Evolutionary conservation across 2,113 vertebrate genomes (phyloP).

Genomic region (Megaceryle maxima): DNA sequence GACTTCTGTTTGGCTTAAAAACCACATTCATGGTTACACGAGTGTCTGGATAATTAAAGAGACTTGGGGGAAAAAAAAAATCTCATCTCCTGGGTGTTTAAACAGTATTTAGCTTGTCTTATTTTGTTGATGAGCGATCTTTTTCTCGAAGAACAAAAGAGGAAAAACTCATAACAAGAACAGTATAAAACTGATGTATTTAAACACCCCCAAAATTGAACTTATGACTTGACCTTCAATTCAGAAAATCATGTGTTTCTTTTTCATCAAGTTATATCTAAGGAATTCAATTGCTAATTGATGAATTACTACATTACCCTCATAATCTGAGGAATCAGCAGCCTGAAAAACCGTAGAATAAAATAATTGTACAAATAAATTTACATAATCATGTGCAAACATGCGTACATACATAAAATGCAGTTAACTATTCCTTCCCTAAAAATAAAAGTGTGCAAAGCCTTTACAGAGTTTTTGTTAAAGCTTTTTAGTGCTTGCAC

Average conservation of each 20-base stretch:
- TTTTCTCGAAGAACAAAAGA: background rate
- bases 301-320: background rate
- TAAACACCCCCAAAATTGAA: background rate
- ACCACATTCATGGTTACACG: background rate
- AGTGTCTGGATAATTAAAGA: constrained; percentile 34
- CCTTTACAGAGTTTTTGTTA: background rate
- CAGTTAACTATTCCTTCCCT: background rate
- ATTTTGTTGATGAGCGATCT: background rate
- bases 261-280: background rate
- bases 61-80: background rate
- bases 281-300: background rate
- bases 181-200: background rate
- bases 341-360: background rate
- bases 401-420: background rate
- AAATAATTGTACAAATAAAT: background rate
- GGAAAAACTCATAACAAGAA: background rate
- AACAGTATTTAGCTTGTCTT: background rate
- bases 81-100: constrained; percentile 8
- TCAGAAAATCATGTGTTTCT: background rate
- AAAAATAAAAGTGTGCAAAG: background rate
- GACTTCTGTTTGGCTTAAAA: constrained; percentile 58
- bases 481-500: background rate
- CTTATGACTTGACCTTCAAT: background rate
- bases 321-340: background rate
- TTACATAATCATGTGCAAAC: background rate